Evolutionary conservation across 2,888 invertebrate genomes (phyloP).

Genomic region (Acleris holmiana): DNA sequence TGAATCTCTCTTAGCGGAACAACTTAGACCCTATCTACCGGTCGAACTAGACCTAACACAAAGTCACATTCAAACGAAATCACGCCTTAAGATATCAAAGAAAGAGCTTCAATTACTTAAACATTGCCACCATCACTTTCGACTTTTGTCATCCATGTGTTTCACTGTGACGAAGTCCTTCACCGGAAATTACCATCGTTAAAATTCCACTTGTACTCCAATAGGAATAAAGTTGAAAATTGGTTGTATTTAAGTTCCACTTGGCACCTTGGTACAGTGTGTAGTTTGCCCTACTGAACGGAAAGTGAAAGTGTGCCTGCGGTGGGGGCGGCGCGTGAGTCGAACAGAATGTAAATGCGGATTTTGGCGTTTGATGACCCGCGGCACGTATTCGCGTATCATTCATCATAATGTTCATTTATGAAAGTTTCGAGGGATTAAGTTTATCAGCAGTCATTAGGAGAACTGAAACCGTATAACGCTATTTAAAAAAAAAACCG

Average conservation of each 20-base stretch:
- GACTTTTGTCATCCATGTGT: slow-evolving; percentile 56
- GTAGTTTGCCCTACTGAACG: slow-evolving; percentile 73
- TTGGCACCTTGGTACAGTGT: slow-evolving; percentile 51
- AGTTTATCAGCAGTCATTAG: background rate
- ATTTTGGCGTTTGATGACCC: slow-evolving; percentile 76
- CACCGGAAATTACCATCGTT: background rate
- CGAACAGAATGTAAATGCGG: slow-evolving; percentile 70
- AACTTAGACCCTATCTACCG: slow-evolving; percentile 44
- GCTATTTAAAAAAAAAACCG: too few relatives aligned
- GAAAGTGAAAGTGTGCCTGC: slow-evolving; percentile 80
- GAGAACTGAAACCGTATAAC: too few relatives aligned
- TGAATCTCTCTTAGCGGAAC: slow-evolving; percentile 76
- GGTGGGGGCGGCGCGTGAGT: slow-evolving; percentile 62
- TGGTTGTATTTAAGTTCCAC: background rate
- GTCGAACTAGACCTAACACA: slow-evolving; percentile 48
- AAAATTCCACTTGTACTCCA: slow-evolving; percentile 37
- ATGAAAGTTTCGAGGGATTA: slow-evolving; percentile 30
- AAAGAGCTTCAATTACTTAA: slow-evolving; percentile 43
- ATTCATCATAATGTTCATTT: slow-evolving; percentile 30
- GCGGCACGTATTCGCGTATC: slow-evolving; percentile 45
- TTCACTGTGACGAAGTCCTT: slow-evolving; percentile 56
- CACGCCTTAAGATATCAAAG: slow-evolving; percentile 36
- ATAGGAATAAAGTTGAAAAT: slow-evolving; percentile 40
- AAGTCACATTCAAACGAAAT: slow-evolving; percentile 39
- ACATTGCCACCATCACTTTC: slow-evolving; percentile 52